Percentiles rank a stretch among this genome's conserved stretches.
Evolutionary conservation across 2,797 vertebrate species (phyloP).

Genomic region (Myotis findleyi): DNA sequence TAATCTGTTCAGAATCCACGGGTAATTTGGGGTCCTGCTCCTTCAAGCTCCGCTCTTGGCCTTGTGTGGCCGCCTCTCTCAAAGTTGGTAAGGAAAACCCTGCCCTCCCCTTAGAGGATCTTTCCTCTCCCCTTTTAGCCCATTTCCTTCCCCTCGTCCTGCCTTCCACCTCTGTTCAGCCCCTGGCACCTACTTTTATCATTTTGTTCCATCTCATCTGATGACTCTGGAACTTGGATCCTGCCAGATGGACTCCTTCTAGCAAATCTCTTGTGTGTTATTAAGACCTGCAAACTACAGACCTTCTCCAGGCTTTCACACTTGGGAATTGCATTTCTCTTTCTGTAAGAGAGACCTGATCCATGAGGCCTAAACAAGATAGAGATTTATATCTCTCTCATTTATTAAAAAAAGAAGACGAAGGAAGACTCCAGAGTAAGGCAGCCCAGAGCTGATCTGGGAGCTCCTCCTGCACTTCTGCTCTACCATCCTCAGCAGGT

Average conservation of each 20-base stretch:
- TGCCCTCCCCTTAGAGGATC: not conserved
- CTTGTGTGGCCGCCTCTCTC: not conserved
- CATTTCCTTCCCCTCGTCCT: not conserved
- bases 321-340: conserved; percentile 65
- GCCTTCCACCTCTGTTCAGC: not conserved
- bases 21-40: not conserved
- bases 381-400: conserved; percentile 63
- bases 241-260: conserved; percentile 4
- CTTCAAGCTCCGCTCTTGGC: not conserved
- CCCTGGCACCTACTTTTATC: not conserved
- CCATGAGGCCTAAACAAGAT: conserved; percentile 46
- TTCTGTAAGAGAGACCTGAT: conserved; percentile 54
- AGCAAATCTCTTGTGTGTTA: not conserved
- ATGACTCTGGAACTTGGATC: not conserved
- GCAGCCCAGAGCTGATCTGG: not conserved
- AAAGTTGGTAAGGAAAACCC: not conserved
- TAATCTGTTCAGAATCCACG: not conserved
- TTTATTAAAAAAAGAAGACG: not conserved
- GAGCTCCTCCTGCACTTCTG: not conserved
- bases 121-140: not conserved
- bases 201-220: not conserved
- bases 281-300: not conserved
- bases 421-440: not conserved
- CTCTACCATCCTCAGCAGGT: not conserved
- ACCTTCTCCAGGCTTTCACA: conserved; percentile 48